Conservation (phyloP, 2,797 vertebrate species). For the Danio albolineatus region DNA sequence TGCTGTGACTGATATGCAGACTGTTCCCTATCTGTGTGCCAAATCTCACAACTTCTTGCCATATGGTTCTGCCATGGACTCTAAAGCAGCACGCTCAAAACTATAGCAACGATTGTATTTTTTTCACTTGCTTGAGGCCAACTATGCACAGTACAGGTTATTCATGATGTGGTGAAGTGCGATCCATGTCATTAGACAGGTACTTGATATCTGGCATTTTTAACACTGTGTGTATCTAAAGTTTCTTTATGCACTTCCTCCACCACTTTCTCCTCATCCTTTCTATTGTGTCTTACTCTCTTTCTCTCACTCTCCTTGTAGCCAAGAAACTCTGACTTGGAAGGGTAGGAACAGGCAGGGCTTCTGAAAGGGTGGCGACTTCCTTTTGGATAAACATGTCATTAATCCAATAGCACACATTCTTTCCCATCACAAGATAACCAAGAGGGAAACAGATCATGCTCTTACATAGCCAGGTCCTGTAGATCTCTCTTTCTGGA, state of each 20-base stretch:
- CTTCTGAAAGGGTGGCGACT: conserved; percentile 95
- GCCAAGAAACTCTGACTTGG: conserved; percentile 82
- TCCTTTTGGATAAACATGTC: conserved; percentile 98
- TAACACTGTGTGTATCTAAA: background rate
- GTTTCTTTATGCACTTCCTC: conserved; percentile 11
- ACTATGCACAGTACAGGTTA: background rate
- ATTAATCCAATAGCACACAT: conserved; percentile 95
- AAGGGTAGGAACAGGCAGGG: conserved; percentile 84
- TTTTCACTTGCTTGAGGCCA: background rate
- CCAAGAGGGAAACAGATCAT: conserved; percentile 80
- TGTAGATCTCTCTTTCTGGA: conserved; percentile 60
- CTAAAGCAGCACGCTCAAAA: background rate
- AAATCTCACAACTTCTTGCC: no score
- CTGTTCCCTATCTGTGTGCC: background rate
- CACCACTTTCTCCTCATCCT: background rate
- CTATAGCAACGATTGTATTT: background rate
- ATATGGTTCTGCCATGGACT: background rate
- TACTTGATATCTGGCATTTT: background rate
- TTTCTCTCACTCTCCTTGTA: conserved; percentile 70
- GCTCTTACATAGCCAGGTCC: conserved; percentile 71
- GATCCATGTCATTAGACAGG: background rate
- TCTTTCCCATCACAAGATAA: conserved; percentile 97
- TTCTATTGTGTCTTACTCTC: conserved; percentile 49
- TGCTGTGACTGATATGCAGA: background rate
- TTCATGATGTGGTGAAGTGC: conserved; percentile 1